Evolutionary conservation across 1,140 invertebrate species (phyloP), one percentile per base, ranked within the genome.

Genomic region (Daktulosphaira vitifoliae): DNA sequence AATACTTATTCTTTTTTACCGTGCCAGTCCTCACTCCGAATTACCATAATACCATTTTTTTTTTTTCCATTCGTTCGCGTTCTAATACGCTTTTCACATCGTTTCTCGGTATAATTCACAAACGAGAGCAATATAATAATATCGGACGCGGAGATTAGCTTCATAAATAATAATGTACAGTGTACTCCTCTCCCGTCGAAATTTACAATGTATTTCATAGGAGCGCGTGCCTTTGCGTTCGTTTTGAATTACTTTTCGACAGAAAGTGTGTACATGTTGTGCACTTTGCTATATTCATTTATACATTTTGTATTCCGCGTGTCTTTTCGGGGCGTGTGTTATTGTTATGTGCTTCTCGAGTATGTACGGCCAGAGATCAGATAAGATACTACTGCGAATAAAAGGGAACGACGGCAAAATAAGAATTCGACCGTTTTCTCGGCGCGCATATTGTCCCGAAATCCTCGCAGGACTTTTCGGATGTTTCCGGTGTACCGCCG

Each of bases 21-120:
- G 18, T 29, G 50, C 26, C 29, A 29, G 54, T 16, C 54, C 37
- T 13, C 53, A 38, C 38, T 56, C 22, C 15, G 23, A 18, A 59
- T 59, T 59, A 59, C 39, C 54, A 59, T 59, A 59, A 59, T 59
- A 44, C 16, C 26, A 59, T 59, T 42, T 56, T 26, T 33, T 33
- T 33, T 6, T 59, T 56, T 56, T 51, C n/a, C 9, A 16, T 8
- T 46, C 9, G 9, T 44, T 26, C 38, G n/a, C 39, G 54, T 44
- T 44, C n/a, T 13, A 11, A n/a, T 22, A n/a, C n/a, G 42, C 54
- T 59, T 46, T 59, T 59, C 54, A n/a, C 54, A 44, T 59, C 39
- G 38, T 26, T 59, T 59, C 54, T 42, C 54, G 54, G 26, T 44
- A 59, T 22, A 9, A 33, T 11, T 33, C 29, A 11, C 5, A 33